Base-by-base conservation (phyloP, 2,888 invertebrate species). In the Bruchidius siliquastri region DNA sequence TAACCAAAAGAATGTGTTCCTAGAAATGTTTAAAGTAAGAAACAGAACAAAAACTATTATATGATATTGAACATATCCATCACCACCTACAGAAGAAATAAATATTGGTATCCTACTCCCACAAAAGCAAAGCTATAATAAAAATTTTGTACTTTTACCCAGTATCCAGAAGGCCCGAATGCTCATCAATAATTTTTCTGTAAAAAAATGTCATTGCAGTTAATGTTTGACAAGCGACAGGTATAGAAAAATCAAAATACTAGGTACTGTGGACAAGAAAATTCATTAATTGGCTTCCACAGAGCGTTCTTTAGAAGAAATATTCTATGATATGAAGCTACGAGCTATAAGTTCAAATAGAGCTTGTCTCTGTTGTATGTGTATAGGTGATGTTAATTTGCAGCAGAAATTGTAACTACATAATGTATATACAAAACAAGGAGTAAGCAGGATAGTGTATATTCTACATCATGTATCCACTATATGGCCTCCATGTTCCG, bases 181-280 rank as follows among this genome's bases (percentile, higher is more conserved):
- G 75, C 70, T 79, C 79, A 22, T 74, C 75, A 66, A 74, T 71
- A 71, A n/a, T 68, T 22, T 76, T 72, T 76, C 80, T 80, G 80
- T 76, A 80, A 80, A 74, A 77, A 73, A 76, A 66, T 74, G 70
- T 68, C 68, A 68, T 49, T 13, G 8, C 6, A 8, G 49, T 49
- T 49, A 49, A 49, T 49, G 49, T 49, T 49, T 49, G 8, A 49
- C 1, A 49, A 49, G 49, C 49, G 49, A 4, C 3, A 18, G 49
- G 18, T 49, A 8, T 4, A 49, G 30, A 49, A 26, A 26, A 4
- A 49, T 49, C 49, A 13, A 49, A 13, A 26, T 26, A 13, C 49
- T 49, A 49, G 13, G 1, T 49, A 49, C 49, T 49, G 49, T 18
- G 13, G 18, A 49, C 3, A 49, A 49, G 1, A 49, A 49, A 3